A percentile compares a stretch with the other conserved stretches of the same genome.
Conservation (phyloP, 2,797 vertebrate genomes). For the Setipinna tenuifilis region DNA sequence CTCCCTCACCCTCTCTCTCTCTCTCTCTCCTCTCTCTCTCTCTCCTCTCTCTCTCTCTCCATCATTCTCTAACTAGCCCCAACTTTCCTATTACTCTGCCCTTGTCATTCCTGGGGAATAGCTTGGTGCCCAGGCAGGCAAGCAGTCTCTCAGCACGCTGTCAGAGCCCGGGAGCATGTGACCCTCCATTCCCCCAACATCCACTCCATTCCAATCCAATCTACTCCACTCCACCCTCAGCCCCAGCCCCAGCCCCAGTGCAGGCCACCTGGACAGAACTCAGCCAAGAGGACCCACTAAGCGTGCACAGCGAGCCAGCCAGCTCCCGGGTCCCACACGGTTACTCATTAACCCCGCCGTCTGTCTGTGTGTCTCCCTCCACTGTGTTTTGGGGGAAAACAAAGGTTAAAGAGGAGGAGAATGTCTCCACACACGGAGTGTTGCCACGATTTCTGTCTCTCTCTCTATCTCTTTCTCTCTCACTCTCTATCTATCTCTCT, state of each 20-base stretch:
- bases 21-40: background rate
- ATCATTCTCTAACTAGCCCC: background rate
- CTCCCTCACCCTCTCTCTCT: no score
- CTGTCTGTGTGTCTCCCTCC: conserved; percentile 13
- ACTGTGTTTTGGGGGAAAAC: conserved; percentile 5
- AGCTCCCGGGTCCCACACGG: background rate
- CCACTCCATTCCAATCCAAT: background rate
- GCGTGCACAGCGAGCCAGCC: background rate
- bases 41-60: background rate
- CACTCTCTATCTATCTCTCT: background rate
- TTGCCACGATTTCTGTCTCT: background rate
- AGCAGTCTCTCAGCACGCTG: conserved; percentile 49
- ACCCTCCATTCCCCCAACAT: background rate
- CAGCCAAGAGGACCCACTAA: background rate
- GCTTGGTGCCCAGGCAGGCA: conserved; percentile 49
- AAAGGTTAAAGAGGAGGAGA: conserved; percentile 1
- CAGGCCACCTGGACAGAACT: background rate
- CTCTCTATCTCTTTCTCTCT: background rate
- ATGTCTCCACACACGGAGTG: background rate
- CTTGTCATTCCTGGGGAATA: conserved; percentile 72
- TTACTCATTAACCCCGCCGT: conserved; percentile 39
- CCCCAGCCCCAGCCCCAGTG: background rate
- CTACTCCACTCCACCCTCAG: background rate
- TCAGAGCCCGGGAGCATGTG: conserved; percentile 33
- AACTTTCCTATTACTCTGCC: conserved; percentile 64